Evolutionary conservation across 1,140 invertebrate species (phyloP).

Genomic region (Holcopasites calliopsidis): DNA sequence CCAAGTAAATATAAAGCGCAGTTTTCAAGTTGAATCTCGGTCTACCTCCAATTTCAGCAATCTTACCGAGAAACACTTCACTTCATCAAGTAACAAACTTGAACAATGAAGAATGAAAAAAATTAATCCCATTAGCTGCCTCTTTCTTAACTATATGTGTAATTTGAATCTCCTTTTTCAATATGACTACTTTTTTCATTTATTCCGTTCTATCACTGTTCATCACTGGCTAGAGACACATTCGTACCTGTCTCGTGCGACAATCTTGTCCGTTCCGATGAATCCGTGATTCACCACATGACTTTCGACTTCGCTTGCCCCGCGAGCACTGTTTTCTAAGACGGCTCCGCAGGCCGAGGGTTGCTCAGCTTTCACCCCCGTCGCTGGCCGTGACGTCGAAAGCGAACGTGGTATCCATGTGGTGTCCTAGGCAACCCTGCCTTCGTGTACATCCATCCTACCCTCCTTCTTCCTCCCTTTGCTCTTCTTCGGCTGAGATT

Average conservation of each 20-base stretch:
- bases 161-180: too few relatives aligned
- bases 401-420: slow-evolving; percentile 46
- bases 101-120: too few relatives aligned
- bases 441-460: slow-evolving; percentile 19
- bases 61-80: too few relatives aligned
- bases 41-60: too few relatives aligned
- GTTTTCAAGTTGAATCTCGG: too few relatives aligned
- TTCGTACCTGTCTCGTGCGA: slow-evolving; percentile 11
- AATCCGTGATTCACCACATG: slow-evolving; percentile 25
- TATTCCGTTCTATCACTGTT: too few relatives aligned
- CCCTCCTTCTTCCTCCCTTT: background rate
- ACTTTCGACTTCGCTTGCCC: slow-evolving; percentile 46
- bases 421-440: slow-evolving; percentile 61
- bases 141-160: too few relatives aligned
- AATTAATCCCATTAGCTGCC: too few relatives aligned
- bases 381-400: slow-evolving; percentile 42
- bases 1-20: too few relatives aligned
- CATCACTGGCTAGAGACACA: too few relatives aligned
- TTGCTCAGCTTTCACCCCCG: slow-evolving; percentile 44
- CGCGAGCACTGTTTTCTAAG: slow-evolving; percentile 52
- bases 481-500: background rate
- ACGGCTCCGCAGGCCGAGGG: slow-evolving; percentile 32
- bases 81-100: too few relatives aligned
- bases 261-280: background rate
- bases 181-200: too few relatives aligned